phyloP scores from a whole-genome alignment of 2,888 invertebrate genomes.

The Branchellion lobata region DNA sequence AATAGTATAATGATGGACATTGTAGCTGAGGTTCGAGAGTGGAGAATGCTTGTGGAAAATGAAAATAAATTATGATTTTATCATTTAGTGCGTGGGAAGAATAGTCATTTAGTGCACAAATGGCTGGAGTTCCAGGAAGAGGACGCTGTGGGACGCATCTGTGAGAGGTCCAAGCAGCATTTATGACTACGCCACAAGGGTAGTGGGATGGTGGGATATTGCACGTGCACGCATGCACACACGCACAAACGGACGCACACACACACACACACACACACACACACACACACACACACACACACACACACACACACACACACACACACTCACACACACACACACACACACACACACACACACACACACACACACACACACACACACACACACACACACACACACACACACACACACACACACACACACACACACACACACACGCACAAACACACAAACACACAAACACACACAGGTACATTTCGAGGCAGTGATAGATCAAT shows the following conservation, averaged over 20 bases:
- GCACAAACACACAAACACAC: conserved; percentile 26
- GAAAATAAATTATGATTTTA: too few relatives aligned
- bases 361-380: conserved; percentile 38
- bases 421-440: conserved; percentile 32
- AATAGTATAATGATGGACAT: too few relatives aligned
- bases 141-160: too few relatives aligned
- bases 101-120: too few relatives aligned
- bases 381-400: conserved; percentile 37
- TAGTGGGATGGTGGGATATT: too few relatives aligned
- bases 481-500: too few relatives aligned
- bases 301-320: conserved; percentile 42
- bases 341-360: conserved; percentile 40
- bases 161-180: too few relatives aligned
- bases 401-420: conserved; percentile 27
- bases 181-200: too few relatives aligned
- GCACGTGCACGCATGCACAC: conserved; percentile 35
- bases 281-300: conserved; percentile 43
- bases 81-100: too few relatives aligned
- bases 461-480: conserved; percentile 30
- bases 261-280: conserved; percentile 42
- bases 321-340: conserved; percentile 42
- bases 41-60: too few relatives aligned
- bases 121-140: too few relatives aligned
- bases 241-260: conserved; percentile 36
- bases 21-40: too few relatives aligned